phyloP scores from a whole-genome alignment of 1,140 invertebrate genomes.

The Holcopasites calliopsidis region DNA sequence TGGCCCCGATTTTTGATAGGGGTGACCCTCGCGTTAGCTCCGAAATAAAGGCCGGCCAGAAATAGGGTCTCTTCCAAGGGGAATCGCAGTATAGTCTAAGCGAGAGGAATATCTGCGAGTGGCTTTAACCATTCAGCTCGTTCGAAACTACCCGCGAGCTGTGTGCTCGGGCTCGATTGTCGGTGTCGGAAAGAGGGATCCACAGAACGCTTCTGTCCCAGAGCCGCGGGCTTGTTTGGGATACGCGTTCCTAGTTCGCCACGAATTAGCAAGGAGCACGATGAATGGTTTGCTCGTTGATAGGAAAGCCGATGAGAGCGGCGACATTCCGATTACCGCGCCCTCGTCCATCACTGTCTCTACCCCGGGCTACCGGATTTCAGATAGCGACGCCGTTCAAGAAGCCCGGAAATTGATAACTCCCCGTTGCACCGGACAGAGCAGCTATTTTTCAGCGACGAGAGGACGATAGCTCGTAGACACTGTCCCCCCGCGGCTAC shows the following conservation, averaged over 20 bases:
- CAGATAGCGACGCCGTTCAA: slow-evolving; percentile 3
- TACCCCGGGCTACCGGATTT: slow-evolving; percentile 1
- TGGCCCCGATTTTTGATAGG: slow-evolving; percentile 22
- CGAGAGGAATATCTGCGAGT: background rate
- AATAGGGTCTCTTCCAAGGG: background rate
- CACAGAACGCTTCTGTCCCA: background rate
- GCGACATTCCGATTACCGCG: slow-evolving; percentile 22
- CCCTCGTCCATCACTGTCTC: slow-evolving; percentile 26
- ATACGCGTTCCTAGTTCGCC: background rate
- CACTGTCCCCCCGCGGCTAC: background rate
- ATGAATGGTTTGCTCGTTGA: slow-evolving; percentile 1
- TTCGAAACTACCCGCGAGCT: too few species aligned
- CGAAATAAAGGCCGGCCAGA: background rate
- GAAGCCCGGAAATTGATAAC: slow-evolving; percentile 23
- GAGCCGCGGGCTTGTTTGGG: background rate
- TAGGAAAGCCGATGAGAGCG: slow-evolving; percentile 22
- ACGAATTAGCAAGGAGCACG: background rate
- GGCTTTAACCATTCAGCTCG: background rate
- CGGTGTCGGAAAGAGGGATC: too few species aligned
- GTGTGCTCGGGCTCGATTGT: background rate
- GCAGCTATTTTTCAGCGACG: slow-evolving; percentile 10
- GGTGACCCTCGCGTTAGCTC: background rate
- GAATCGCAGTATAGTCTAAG: background rate
- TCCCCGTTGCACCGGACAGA: background rate
- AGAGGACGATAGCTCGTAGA: background rate